Evolutionary conservation across 2,113 vertebrate genomes (phyloP).

Genomic region (Chamaetylas fuelleborni): DNA sequence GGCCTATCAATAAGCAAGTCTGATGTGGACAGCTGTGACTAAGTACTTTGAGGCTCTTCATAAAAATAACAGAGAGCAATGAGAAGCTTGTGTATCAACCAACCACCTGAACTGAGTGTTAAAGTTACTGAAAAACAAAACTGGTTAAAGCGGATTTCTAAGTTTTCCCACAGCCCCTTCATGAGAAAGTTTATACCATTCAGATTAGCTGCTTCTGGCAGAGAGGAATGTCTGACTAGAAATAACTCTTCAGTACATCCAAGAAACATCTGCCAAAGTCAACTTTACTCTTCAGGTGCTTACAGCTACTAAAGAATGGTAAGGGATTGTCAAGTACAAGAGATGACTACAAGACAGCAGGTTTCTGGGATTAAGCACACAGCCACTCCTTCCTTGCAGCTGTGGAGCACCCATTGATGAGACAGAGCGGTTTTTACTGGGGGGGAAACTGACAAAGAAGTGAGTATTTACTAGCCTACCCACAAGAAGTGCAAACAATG

Average conservation of each 20-base stretch:
- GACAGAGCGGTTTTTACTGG: background rate
- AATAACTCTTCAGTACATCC: background rate
- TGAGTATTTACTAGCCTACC: background rate
- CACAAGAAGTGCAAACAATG: background rate
- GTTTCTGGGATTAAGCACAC: background rate
- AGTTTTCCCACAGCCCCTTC: background rate
- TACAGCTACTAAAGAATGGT: background rate
- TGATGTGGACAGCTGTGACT: background rate
- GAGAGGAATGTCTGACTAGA: background rate
- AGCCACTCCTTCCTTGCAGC: background rate
- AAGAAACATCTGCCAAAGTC: background rate
- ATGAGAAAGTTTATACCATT: background rate
- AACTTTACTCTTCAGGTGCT: background rate
- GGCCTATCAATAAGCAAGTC: background rate
- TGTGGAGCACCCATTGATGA: accelerated
- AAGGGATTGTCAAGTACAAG: background rate
- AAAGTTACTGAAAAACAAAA: background rate
- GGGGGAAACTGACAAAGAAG: background rate
- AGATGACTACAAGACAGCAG: background rate
- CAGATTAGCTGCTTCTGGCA: background rate
- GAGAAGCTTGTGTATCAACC: background rate
- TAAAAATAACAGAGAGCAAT: background rate
- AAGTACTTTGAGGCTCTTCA: background rate
- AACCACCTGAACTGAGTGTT: background rate
- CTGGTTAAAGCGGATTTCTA: background rate